Conservation (phyloP, 2,797 vertebrate genomes). For the Xenopus petersii region DNA sequence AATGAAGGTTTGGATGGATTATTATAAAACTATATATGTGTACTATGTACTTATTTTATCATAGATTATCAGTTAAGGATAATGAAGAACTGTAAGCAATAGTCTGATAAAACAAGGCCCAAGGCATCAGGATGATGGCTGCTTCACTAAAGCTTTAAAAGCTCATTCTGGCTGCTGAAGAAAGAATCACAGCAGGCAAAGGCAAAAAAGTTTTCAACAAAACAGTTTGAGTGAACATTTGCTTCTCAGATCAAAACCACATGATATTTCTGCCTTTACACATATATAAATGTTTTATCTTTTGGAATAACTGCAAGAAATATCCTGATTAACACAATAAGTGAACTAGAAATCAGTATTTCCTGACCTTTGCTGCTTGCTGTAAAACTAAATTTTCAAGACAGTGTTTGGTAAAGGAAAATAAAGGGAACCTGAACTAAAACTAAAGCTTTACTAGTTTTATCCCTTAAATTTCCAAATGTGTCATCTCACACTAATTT, state of each 20-base stretch:
- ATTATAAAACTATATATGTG: conserved; percentile 17
- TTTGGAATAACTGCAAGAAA: conserved; percentile 31
- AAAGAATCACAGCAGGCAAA: conserved; percentile 42
- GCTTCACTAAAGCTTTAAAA: conserved; percentile 42
- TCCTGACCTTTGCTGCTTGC: background rate
- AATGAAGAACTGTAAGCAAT: conserved; percentile 31
- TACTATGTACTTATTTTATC: conserved; percentile 16
- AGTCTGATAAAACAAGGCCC: conserved; percentile 46
- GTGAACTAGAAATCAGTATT: conserved; percentile 31
- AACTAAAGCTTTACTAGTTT: too few species aligned
- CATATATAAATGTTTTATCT: conserved; percentile 40
- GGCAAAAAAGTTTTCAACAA: conserved; percentile 44
- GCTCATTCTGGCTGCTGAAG: conserved; percentile 44
- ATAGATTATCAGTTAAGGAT: conserved; percentile 30
- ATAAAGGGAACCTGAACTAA: too few species aligned
- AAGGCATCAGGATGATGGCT: conserved; percentile 47
- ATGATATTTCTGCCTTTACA: conserved; percentile 44
- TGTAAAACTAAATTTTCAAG: too few species aligned
- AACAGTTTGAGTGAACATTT: conserved; percentile 47
- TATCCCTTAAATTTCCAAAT: too few species aligned
- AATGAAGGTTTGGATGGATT: conserved; percentile 25
- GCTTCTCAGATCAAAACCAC: conserved; percentile 42
- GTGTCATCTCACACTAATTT: too few species aligned
- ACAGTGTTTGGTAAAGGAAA: too few species aligned
- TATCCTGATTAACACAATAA: conserved; percentile 41